Base-by-base conservation (phyloP, 2,888 invertebrate species). In the Hirtodrosophila alboralis region DNA sequence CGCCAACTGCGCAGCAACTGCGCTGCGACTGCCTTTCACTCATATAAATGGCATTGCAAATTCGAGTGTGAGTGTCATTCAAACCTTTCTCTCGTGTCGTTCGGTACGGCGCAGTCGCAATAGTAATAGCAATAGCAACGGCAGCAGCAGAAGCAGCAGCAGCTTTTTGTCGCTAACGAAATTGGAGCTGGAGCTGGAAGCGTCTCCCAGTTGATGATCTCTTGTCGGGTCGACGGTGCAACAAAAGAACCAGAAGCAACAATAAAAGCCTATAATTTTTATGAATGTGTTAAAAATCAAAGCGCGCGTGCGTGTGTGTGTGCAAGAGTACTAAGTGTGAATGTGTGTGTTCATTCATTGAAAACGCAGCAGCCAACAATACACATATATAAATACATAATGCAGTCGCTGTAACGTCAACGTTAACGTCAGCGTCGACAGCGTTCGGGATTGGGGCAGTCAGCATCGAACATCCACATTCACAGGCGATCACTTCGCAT, bases 1-100 rank as follows among this genome's bases (percentile, higher is more conserved):
- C 48, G 66, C 30, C 18, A 36, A 40, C 72, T 30, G 70, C 57
- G 74, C 62, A 33, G 64, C 61, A 8, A 30, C 64, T 43, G 73
- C 75, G 72, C 75, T 57, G 86, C 80, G 80, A 53, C 88, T 88
- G 89, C 90, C 90, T 90, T 90, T 90, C 90, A 90, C 91, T 90
- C 81, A 90, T 88, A 88, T 91, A 91, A 91, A 91, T 89, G 88
- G 88, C 89, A 90, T 90, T 90, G 89, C 87, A 90, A 80, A 89
- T 88, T 89, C 89, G 88, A 70, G 70, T 70, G 70, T 43, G 74
- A 89, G 87, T 88, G 87, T 90, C 90, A 91, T 90, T 91, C 86
- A 88, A 87, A 89, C 88, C 88, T 88, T 89, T 89, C 88, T 88
- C 87, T 88, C 88, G 75, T 78, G 48, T 63, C 40, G 70, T 56